Evolutionary conservation across 2,113 vertebrate genomes (phyloP), one percentile per base, ranked within the genome.

Genomic region (Eurystomus gularis): DNA sequence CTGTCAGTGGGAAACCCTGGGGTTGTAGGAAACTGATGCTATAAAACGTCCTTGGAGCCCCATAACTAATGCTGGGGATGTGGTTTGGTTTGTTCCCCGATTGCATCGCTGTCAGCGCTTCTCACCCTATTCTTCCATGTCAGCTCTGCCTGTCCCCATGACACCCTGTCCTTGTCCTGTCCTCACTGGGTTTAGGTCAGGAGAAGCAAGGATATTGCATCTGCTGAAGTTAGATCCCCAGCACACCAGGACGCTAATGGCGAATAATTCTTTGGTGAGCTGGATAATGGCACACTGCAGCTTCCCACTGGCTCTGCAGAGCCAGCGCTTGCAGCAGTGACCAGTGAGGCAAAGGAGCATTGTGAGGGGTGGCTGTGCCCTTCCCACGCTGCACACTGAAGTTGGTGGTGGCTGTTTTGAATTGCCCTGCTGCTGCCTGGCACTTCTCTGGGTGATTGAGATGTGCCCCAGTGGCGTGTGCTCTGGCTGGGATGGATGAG

Each of bases 401-500:
- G 16, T 5, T 62, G 57, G 18, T 51, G 82, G 18, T 40, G 68
- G 12, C 25, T 77, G 5, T 24, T 83, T 69, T 55, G 35, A 23
- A 11, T 40, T 17, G 26, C 3, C 4, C 3, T 66, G 44, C 17
- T 65, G 44, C 29, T 33, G 21, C 55, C 49, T 65, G 62, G 18
- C 20, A 35, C 37, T 64, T 72, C 13, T 64, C 28, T 0, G 2
- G n/a, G 3, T 0, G 6, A 16, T 7, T 24, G 17, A 31, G 33
- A 44, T 64, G 21, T 1, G 2, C 9, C 57, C 24, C 42, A 54
- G 11, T 0, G 1, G 2, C 18, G 35, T 46, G 58, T 37, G 4
- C 28, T 69, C 13, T 0, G 0, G 18, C 40, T 60, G 37, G 55
- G 69, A 46, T 64, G 19, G 42, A 49, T 0, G 0, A 4, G 19